Evolutionary conservation across 1,140 invertebrate genomes (phyloP).

Genomic region (Lucilia sericata): DNA sequence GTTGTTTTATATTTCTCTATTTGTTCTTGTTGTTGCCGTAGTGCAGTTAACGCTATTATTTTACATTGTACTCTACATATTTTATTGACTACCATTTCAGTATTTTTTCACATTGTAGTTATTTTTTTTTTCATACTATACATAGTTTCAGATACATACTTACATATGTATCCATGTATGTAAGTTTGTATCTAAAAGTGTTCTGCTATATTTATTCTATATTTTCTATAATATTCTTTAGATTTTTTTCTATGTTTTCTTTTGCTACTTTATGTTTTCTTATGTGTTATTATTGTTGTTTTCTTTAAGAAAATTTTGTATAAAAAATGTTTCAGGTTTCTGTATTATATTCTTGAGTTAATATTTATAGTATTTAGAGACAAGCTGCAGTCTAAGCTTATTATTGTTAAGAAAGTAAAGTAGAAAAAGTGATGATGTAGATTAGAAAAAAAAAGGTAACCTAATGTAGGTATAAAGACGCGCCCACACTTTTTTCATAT

Average conservation of each 20-base stretch:
- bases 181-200: background rate
- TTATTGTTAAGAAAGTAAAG: background rate
- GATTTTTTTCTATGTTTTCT: slow-evolving; percentile 1
- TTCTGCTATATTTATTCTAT: background rate
- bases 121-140: background rate
- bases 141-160: too few relatives aligned
- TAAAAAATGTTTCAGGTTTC: background rate
- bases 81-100: slow-evolving; percentile 14
- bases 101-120: background rate
- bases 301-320: background rate
- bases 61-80: slow-evolving; percentile 24
- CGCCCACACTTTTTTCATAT: background rate
- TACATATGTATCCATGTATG: background rate
- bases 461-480: background rate
- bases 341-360: background rate
- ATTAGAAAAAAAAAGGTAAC: background rate
- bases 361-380: background rate
- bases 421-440: background rate
- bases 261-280: background rate
- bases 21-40: background rate
- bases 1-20: too few relatives aligned
- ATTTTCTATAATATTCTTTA: background rate
- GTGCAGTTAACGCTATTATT: background rate
- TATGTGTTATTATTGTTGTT: background rate
- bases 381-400: background rate